phyloP scores from a whole-genome alignment of 1,140 invertebrate species.

The Atopsyche davidsoni region DNA sequence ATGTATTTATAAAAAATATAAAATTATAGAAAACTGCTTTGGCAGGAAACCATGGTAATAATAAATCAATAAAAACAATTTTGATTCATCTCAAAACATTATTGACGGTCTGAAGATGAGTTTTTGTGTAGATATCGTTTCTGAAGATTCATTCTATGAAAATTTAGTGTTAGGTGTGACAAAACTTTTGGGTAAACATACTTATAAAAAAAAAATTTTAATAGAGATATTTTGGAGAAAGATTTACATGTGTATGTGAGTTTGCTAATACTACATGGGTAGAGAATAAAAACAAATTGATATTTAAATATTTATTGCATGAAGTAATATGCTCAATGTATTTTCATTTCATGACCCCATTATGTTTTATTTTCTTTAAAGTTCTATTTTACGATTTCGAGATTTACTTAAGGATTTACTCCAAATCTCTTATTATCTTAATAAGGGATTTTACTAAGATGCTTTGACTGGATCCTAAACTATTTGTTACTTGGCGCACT shows the following conservation, averaged over 20 bases:
- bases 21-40: background rate
- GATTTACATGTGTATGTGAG: no score
- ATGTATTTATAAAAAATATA: background rate
- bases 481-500: no score
- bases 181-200: slow-evolving; percentile 52
- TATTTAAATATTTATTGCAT: slow-evolving; percentile 1
- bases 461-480: no score
- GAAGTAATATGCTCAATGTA: slow-evolving; percentile 33
- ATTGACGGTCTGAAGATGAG: slow-evolving; percentile 33
- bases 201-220: background rate
- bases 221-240: no score
- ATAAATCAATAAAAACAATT: slow-evolving; percentile 5
- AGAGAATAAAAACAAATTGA: background rate
- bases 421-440: no score
- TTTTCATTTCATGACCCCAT: slow-evolving; percentile 1
- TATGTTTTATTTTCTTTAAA: no score
- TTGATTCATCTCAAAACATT: background rate
- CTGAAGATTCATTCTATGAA: slow-evolving; percentile 74
- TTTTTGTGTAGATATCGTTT: slow-evolving; percentile 46
- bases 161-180: slow-evolving; percentile 66
- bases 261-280: no score
- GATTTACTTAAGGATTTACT: no score
- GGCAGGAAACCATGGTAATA: background rate
- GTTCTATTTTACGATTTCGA: no score
- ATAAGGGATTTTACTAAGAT: no score